Base-by-base conservation (phyloP, 2,113 vertebrate genomes). In the Chlorocebus sabaeus region DNA sequence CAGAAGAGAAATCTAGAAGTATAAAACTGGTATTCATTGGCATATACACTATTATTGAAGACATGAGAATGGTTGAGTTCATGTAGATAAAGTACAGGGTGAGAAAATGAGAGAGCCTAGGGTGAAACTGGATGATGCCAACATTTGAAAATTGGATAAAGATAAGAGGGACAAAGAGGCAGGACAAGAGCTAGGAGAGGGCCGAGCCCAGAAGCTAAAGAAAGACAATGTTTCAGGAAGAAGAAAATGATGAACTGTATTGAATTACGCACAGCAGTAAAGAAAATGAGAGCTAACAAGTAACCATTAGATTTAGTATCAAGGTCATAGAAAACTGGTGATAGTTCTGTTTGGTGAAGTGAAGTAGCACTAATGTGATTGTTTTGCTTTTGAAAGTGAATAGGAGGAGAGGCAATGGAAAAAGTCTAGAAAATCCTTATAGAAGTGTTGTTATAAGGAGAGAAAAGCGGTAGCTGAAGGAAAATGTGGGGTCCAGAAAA, bases 391-490 rank as follows among this genome's bases (percentile, higher is more conserved):
- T 78, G 52, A 6, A 23, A 76, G 14, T 78, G 50, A 93, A 25
- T 64, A 67, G 67, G n/a, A 88, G 38, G 22, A 76, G 16, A 92
- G 27, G 78, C 43, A 50, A 40, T 76, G 43, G 68, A 40, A 92
- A 80, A 94, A 89, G 64, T 18, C 40, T 82, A 90, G 35, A 76
- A 89, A 90, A 93, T 72, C 61, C 35, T 96, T 89, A 86, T 40
- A 64, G 27, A 95, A 89, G 13, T 81, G 6, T 81, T 38, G 48
- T 81, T 80, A 55, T 80, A 87, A 93, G 20, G 52, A 92, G 72
- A 92, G 64, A 93, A 75, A 92, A 61, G 14, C 61, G 9, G 50
- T 73, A 85, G 32, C 18, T 79, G 68, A 72, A 89, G 43, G 55
- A 95, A 89, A 82, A 35, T 90, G 50, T 80, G 40, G 22, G 55